These are phyloP conservation scores for Collichthys lucidus DNA, from an alignment of 2,113 vertebrate species.

Conservation along the genomic window DNA sequence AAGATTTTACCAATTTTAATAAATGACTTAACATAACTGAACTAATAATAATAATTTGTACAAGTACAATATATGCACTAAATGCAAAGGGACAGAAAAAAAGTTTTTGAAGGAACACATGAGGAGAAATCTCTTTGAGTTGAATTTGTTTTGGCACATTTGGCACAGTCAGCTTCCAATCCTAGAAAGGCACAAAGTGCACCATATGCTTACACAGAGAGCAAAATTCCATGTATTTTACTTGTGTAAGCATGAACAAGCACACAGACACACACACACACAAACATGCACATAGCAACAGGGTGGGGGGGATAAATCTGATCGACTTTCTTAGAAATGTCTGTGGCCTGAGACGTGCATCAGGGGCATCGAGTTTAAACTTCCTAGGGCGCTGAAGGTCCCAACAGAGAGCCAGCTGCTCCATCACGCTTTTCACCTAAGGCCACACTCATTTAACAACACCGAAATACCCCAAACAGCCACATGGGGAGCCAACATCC, in stretches of 20 bases:
- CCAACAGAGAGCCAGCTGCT: slow-evolving; percentile 76
- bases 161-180: background rate
- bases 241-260: slow-evolving; percentile 1
- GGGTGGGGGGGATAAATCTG: slow-evolving; percentile 28
- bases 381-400: slow-evolving; percentile 67
- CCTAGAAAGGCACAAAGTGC: slow-evolving; percentile 9
- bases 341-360: slow-evolving; percentile 58
- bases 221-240: slow-evolving; percentile 14
- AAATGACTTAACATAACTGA: no score
- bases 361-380: slow-evolving; percentile 64
- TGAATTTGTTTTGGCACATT: background rate
- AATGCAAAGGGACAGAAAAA: background rate
- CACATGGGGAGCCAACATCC: slow-evolving; percentile 47
- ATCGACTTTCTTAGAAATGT: slow-evolving; percentile 63
- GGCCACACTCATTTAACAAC: slow-evolving; percentile 71
- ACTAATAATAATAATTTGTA: background rate
- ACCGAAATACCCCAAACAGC: slow-evolving; percentile 38
- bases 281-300: background rate
- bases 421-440: slow-evolving; percentile 58
- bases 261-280: slow-evolving; percentile 20
- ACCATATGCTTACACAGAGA: slow-evolving; percentile 43
- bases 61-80: background rate
- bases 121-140: background rate
- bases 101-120: background rate
- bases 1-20: no score